Evolutionary conservation across 2,888 invertebrate species (phyloP), one percentile per base, ranked within the genome.

Genomic region (Nymphalis c-album): DNA sequence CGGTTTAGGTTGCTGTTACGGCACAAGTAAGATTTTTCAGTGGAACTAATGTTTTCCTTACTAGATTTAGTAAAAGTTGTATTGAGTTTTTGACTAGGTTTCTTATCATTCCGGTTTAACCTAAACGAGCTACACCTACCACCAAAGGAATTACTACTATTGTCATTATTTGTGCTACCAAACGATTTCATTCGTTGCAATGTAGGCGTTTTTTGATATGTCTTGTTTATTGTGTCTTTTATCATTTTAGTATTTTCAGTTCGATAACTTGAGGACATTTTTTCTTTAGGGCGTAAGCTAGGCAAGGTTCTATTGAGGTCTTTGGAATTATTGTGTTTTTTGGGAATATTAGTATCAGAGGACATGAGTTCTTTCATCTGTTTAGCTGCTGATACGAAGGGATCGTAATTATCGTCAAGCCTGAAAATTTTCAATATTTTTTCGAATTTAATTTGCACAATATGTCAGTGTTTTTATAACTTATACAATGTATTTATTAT

Each of bases 341-440:
- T 90, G 75, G 91, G 86, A 76, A 92, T 85, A 81, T 88, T 91
- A 65, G 94, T 94, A 75, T 95, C 94, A 70, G 95, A 94, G 62
- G 95, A 95, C 88, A 96, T 94, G 47, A 97, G 93, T 81, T 97
- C 96, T 87, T 95, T 95, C 91, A 97, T 94, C 89, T 97, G 97
- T 73, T 95, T 95, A 88, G 96, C 96, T 60, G 97, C 97, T 74
- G 95, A 94, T 75, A 94, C 88, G 86, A 96, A 96, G 62, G 97
- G 97, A 86, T 97, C 95, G 87, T 96, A 96, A 77, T 87, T 92
- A 78, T 94, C 93, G 75, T 92, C 92, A 74, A 88, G 78, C 80
- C 93, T 93, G 91, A 77, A 55, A 55, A 31, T 13, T 13, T 40
- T 40, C 13, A 40, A 40, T 40, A 13, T 40, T 13, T 40, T 40